Conservation (phyloP, 2,113 vertebrate genomes). For the Salvelinus sp. region DNA sequence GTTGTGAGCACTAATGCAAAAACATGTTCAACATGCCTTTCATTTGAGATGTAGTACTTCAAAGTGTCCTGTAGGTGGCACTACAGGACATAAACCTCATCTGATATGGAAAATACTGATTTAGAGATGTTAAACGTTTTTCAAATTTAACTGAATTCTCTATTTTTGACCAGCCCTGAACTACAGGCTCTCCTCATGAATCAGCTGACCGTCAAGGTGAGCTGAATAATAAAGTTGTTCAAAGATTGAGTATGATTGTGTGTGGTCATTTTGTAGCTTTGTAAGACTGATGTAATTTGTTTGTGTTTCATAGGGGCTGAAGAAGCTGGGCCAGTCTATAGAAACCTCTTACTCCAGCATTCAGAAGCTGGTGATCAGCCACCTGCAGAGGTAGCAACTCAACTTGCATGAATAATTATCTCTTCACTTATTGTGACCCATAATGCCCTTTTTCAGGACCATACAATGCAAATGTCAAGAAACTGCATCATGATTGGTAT, state of each 20-base stretch:
- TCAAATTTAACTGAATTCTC: background rate
- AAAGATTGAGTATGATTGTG: background rate
- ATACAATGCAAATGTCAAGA: too few relatives aligned
- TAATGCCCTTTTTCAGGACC: too few relatives aligned
- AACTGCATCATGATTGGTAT: too few relatives aligned
- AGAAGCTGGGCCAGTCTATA: conserved; percentile 96
- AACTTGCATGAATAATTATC: background rate
- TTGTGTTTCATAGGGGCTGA: conserved; percentile 82
- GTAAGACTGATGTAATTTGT: background rate
- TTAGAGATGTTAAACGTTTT: background rate
- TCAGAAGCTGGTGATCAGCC: conserved; percentile 96
- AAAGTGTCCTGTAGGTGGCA: conserved; percentile 34
- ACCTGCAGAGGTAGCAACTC: conserved; percentile 87
- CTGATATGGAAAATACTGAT: conserved; percentile 78
- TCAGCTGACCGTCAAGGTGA: conserved; percentile 95
- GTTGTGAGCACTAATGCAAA: too few relatives aligned
- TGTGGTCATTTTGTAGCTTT: background rate
- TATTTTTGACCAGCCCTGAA: conserved; percentile 78
- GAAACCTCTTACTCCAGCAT: conserved; percentile 98
- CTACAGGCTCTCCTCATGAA: conserved; percentile 96
- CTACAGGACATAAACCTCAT: conserved; percentile 82
- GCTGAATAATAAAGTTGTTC: background rate
- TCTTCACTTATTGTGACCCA: background rate
- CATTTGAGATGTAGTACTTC: conserved; percentile 2
- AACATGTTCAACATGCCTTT: too few relatives aligned